phyloP scores from a whole-genome alignment of 1,140 invertebrate genomes.

The Cotesia typhae region DNA sequence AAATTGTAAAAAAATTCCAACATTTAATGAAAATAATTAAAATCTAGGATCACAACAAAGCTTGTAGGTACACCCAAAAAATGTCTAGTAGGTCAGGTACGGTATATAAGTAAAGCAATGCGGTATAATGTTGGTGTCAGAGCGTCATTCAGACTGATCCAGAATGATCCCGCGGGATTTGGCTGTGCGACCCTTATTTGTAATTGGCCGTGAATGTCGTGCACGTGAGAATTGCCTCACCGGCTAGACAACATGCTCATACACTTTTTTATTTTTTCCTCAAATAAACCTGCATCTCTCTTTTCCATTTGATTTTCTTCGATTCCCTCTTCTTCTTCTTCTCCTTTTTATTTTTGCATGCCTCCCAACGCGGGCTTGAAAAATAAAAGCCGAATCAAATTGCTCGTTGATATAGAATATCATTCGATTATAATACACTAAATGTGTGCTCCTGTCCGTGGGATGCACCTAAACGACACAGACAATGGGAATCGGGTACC shows the following conservation, averaged over 20 bases:
- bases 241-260: slow-evolving; percentile 19
- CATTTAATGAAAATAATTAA: too few relatives aligned
- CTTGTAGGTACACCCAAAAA: not conserved
- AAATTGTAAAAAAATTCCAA: too few relatives aligned
- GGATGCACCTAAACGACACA: not conserved
- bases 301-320: not conserved
- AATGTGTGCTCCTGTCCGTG: too few relatives aligned
- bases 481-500: slow-evolving; percentile 4
- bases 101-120: not conserved
- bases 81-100: slow-evolving; percentile 41
- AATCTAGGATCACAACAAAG: too few relatives aligned
- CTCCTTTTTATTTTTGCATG: too few relatives aligned
- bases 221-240: slow-evolving; percentile 36
- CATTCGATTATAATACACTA: slow-evolving; percentile 2
- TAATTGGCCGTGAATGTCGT: slow-evolving; percentile 43
- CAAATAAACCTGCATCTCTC: not conserved
- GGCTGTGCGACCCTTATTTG: slow-evolving; percentile 42
- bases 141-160: slow-evolving; percentile 40
- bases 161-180: slow-evolving; percentile 45
- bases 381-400: too few relatives aligned
- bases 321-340: too few relatives aligned
- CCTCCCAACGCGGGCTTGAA: too few relatives aligned
- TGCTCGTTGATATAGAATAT: too few relatives aligned
- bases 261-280: not conserved
- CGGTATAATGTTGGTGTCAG: slow-evolving; percentile 17